These are phyloP conservation scores for Melanogrammus aeglefinus DNA, from an alignment of 2,797 vertebrate species.

Conservation along the genomic window DNA sequence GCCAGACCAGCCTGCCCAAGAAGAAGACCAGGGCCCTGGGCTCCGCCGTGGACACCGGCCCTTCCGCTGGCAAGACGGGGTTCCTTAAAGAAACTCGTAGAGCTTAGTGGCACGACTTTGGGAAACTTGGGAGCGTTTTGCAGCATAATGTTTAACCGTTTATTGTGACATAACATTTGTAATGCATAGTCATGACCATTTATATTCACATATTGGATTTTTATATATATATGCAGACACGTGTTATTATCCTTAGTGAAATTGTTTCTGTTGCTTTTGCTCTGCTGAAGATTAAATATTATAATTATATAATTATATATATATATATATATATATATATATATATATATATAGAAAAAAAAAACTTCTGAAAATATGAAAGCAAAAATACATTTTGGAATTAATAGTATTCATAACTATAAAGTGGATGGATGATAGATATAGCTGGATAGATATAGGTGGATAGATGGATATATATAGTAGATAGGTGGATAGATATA, in stretches of 20 bases:
- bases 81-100: not conserved
- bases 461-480: too few relatives aligned
- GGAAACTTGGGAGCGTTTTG: not conserved
- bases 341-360: not conserved
- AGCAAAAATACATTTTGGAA: not conserved
- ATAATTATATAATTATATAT: not conserved
- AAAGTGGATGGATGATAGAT: not conserved
- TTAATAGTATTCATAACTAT: not conserved
- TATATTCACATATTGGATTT: not conserved
- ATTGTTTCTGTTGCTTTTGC: not conserved
- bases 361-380: not conserved
- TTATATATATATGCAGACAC: not conserved
- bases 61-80: conserved; percentile 81
- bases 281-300: not conserved
- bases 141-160: not conserved
- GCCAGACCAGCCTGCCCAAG: conserved; percentile 90
- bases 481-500: too few relatives aligned
- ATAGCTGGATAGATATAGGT: too few relatives aligned
- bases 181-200: not conserved
- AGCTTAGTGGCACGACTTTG: not conserved
- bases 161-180: not conserved
- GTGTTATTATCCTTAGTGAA: not conserved
- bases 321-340: too few relatives aligned
- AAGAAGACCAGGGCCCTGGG: conserved; percentile 85
- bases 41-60: conserved; percentile 83